Evolutionary conservation across 2,797 vertebrate genomes (phyloP), one percentile per base, ranked within the genome.

Genomic region (Chaetophractus vellerosus): DNA sequence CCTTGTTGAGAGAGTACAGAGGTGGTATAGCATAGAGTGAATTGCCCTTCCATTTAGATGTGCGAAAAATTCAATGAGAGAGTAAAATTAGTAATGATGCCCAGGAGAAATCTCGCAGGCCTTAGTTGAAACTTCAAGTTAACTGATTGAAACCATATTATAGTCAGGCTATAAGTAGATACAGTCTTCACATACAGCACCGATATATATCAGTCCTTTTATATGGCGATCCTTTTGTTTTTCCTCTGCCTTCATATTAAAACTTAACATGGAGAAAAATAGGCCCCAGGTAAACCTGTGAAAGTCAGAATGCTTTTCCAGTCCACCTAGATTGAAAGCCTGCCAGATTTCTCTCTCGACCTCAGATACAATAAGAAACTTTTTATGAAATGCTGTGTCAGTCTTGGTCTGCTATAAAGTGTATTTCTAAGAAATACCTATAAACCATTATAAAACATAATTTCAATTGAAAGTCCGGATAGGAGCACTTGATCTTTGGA

Each of bases 181-280:
- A 14, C 3, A 14, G 1, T 69, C 45, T 74, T 92, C n/a, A 68
- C 16, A 28, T 72, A 38, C 1, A 59, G 48, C 68, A 84, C 24
- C 31, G 92, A 52, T 11, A 69, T n/a, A 9, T 9, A 66, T 23
- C 52, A 41, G 31, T 45, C 16, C 52, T 18, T 55, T 55, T 55
- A 55, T 11, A 72, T 33, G 4, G n/a, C 66, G 45, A 80, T 85
- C 52, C 26, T 90, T 72, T 36, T 52, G 23, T 61, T 84, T 89
- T 87, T 52, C 33, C 64, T 91, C 41, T 75, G n/a, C 68, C 31
- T 92, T 83, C 81, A 71, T 55, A 88, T 78, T 72, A 87, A 92
- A 94, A 83, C 23, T 52, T 91, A 63, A 68, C 45, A 5, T 55
- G n/a, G 59, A 72, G 18, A 45, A 71, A 93, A 64, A 88, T 33